These are phyloP conservation scores for Trididemnum clinides DNA, from an alignment of 23 tunicate genomes.

Conservation along the genomic window DNA sequence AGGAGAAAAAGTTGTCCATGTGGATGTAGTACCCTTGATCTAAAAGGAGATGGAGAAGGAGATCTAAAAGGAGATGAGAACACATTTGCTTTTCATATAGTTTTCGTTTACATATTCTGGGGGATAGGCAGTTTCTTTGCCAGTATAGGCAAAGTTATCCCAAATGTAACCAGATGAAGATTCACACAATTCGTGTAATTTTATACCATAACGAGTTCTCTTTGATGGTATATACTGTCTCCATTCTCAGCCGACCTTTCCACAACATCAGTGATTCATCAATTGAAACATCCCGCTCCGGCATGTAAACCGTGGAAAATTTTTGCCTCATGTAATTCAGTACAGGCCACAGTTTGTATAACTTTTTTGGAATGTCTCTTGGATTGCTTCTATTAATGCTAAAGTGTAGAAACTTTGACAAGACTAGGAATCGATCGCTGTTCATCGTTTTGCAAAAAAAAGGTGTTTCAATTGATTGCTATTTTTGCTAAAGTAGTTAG, in stretches of 20 bases:
- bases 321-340: neutral
- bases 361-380: neutral
- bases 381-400: neutral
- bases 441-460: neutral
- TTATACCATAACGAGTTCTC: neutral
- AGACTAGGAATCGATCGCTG: neutral
- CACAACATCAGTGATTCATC: neutral
- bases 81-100: neutral
- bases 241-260: neutral
- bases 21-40: slow-evolving; percentile 4
- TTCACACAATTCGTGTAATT: neutral
- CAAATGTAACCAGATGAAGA: slow-evolving; percentile 4
- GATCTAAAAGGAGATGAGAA: too few species aligned
- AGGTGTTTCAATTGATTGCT: neutral
- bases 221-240: neutral
- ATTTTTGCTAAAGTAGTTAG: neutral
- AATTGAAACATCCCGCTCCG: neutral
- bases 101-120: neutral
- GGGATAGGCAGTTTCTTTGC: neutral
- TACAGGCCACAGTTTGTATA: slow-evolving; percentile 1
- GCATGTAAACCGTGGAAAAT: neutral
- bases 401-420: neutral
- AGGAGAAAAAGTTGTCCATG: neutral
- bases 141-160: neutral
- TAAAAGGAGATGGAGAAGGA: too few species aligned